phyloP scores from a whole-genome alignment of 2,113 vertebrate genomes.

The Acrocephalus arundinaceus region DNA sequence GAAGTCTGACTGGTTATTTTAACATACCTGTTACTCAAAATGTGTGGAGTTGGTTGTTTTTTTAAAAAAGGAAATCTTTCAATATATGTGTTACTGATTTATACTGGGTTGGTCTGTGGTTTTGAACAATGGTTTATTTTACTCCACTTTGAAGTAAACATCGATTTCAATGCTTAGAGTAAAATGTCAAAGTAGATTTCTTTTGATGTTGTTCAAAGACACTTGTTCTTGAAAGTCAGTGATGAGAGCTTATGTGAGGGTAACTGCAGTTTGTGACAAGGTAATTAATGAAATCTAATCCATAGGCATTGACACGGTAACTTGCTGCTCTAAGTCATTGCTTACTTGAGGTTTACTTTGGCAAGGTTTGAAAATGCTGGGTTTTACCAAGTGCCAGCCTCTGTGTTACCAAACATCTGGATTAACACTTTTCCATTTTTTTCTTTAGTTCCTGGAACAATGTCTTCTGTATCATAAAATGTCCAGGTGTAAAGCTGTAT shows the following conservation, averaged over 20 bases:
- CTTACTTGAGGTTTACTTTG: background rate
- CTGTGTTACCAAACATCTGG: background rate
- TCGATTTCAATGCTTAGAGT: background rate
- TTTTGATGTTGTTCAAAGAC: background rate
- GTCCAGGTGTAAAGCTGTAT: constrained; percentile 34
- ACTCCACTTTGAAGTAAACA: background rate
- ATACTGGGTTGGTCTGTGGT: background rate
- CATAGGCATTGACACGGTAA: background rate
- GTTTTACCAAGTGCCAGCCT: background rate
- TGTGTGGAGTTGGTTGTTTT: background rate
- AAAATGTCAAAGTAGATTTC: background rate
- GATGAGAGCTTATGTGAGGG: background rate
- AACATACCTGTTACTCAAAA: background rate
- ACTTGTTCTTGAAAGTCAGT: background rate
- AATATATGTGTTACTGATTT: background rate
- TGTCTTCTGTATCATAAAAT: constrained; percentile 15
- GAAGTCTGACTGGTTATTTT: constrained; percentile 78
- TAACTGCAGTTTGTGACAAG: background rate
- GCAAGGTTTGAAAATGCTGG: background rate
- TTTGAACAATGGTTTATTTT: background rate
- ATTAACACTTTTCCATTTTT: background rate
- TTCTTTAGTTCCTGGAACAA: constrained; percentile 27
- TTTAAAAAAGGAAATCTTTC: background rate
- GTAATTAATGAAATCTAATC: background rate
- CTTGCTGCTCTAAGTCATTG: background rate